A percentile compares a stretch with the other conserved stretches of the same genome.
These are phyloP conservation scores for Thrips palmi DNA, from an alignment of 1,140 invertebrate genomes.

Conservation along the genomic window DNA sequence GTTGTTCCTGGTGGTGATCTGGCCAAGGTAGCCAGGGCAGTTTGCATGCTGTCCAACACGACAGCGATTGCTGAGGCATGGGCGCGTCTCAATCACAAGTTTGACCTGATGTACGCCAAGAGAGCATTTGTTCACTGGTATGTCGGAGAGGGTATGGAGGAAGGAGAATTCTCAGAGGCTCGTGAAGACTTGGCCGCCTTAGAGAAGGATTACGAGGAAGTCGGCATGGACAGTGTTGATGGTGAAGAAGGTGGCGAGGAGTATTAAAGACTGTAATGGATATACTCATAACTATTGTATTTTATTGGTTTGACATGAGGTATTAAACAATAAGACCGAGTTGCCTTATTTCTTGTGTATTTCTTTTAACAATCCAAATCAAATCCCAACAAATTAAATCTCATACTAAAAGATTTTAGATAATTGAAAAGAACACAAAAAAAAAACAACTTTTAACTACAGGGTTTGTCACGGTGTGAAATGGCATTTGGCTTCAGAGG, in stretches of 20 bases:
- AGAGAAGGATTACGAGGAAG: constrained; percentile 47
- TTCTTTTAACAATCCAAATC: too few relatives aligned
- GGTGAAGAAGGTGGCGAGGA: constrained; percentile 51
- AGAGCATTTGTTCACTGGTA: constrained; percentile 50
- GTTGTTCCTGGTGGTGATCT: constrained; percentile 45
- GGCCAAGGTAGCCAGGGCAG: constrained; percentile 33
- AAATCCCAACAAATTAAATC: too few relatives aligned
- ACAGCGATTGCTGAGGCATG: constrained; percentile 66
- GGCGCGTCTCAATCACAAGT: constrained; percentile 62
- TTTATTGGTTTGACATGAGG: too few relatives aligned
- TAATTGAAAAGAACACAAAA: too few relatives aligned
- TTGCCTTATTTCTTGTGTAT: too few relatives aligned
- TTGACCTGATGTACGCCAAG: constrained; percentile 60
- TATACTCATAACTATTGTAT: too few relatives aligned
- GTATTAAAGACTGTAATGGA: constrained; percentile 28
- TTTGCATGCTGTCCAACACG: constrained; percentile 64
- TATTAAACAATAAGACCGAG: too few relatives aligned
- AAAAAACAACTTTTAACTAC: too few relatives aligned
- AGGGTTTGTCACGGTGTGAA: too few relatives aligned
- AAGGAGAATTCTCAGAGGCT: constrained; percentile 57
- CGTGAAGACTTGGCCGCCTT: constrained; percentile 55
- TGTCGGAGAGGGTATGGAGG: constrained; percentile 56
- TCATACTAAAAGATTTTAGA: too few relatives aligned
- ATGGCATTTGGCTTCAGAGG: too few relatives aligned
- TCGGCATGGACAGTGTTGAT: constrained; percentile 37